phyloP scores from a whole-genome alignment of 2,888 invertebrate species.

The Pristionchus entomophagus region DNA sequence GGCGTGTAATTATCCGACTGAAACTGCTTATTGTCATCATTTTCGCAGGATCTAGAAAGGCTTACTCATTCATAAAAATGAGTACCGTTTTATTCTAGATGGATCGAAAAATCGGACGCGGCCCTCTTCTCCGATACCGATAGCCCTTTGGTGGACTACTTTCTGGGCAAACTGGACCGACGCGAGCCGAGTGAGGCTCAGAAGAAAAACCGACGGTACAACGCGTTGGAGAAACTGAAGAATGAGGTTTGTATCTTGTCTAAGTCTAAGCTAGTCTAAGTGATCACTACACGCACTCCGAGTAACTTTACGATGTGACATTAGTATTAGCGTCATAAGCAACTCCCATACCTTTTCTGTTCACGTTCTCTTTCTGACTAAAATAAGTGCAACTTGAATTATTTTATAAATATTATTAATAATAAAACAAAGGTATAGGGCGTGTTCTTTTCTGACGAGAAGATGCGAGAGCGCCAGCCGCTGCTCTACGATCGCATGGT shows the following conservation, averaged over 20 bases:
- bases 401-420: neutral
- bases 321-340: no score
- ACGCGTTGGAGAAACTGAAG: slow-evolving; percentile 62
- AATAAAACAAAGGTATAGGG: neutral
- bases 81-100: neutral
- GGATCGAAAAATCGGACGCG: slow-evolving; percentile 12
- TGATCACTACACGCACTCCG: no score
- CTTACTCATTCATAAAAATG: no score
- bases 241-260: slow-evolving; percentile 54
- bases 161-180: neutral
- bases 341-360: no score
- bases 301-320: no score
- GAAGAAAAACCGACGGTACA: slow-evolving; percentile 64
- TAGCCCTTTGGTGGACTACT: neutral
- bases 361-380: no score
- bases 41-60: no score
- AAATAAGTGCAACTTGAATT: no score
- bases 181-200: neutral
- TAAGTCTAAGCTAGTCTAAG: no score
- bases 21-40: no score
- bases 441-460: slow-evolving; percentile 88
- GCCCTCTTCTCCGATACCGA: neutral
- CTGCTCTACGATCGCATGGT: slow-evolving; percentile 90
- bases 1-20: no score
- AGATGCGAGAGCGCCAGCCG: slow-evolving; percentile 94